phyloP scores from a whole-genome alignment of 2,797 vertebrate species.

The Macrochelys suwanniensis region DNA sequence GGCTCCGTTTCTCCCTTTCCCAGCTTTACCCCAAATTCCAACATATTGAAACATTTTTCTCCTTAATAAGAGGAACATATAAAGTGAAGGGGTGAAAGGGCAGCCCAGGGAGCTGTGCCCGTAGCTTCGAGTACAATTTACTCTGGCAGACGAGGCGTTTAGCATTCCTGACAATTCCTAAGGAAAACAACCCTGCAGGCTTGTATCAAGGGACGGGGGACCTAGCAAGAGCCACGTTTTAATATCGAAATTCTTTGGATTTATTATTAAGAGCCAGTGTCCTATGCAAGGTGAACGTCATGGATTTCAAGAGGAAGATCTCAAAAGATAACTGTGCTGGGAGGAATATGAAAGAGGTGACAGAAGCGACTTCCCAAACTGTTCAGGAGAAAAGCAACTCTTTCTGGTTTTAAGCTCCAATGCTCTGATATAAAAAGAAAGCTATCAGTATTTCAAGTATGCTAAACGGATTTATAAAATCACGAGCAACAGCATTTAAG shows the following conservation, averaged over 20 bases:
- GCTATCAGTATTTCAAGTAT: not conserved
- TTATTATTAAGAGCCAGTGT: constrained; percentile 22
- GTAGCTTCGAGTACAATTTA: constrained; percentile 86
- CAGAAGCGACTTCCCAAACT: not conserved
- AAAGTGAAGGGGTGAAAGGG: constrained; percentile 97
- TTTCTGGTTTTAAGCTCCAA: accelerated
- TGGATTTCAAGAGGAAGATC: not conserved
- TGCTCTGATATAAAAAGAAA: too few relatives aligned
- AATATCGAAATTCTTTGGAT: constrained; percentile 61
- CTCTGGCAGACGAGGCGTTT: constrained; percentile 79
- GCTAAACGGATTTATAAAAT: not conserved
- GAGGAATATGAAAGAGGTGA: not conserved
- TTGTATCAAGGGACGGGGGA: constrained; percentile 24
- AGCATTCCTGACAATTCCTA: constrained; percentile 84
- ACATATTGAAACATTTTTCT: constrained; percentile 99
- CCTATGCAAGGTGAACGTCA: not conserved
- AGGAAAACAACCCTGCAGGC: constrained; percentile 79
- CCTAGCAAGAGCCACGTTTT: constrained; percentile 39
- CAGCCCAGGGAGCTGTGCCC: constrained; percentile 92
- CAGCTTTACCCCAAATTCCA: constrained; percentile 79
- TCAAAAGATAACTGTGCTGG: not conserved
- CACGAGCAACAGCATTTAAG: not conserved
- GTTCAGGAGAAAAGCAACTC: not conserved
- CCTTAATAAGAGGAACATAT: constrained; percentile 98
- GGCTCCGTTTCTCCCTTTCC: constrained; percentile 73